phyloP scores from a whole-genome alignment of 2,888 invertebrate species.

The Caenorhabditis doughertyi region DNA sequence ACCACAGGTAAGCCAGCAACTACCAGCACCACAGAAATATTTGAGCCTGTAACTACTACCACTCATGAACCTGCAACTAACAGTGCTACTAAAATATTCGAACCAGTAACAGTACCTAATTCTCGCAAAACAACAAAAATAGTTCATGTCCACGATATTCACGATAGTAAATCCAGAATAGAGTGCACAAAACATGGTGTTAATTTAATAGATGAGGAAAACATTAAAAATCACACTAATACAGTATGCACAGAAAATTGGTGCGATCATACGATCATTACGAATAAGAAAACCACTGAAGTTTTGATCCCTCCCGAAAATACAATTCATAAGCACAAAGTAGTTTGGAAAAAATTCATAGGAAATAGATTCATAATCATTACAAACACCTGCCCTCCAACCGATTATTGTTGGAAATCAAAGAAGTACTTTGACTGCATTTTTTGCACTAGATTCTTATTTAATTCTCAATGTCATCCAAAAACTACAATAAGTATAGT shows the following conservation, averaged over 20 bases:
- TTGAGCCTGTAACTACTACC: not conserved
- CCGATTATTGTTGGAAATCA: not conserved
- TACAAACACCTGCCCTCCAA: not conserved
- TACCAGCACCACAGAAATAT: not conserved
- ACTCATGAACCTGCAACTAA: not conserved
- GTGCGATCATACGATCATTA: not conserved
- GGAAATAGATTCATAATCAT: not conserved
- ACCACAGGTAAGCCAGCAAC: no score
- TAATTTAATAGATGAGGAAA: conserved; percentile 8
- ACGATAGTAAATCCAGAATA: conserved; percentile 1
- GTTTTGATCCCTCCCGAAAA: not conserved
- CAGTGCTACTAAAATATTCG: not conserved
- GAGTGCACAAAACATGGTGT: not conserved
- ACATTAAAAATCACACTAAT: not conserved
- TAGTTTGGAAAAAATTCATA: conserved; percentile 12
- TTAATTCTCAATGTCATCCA: not conserved
- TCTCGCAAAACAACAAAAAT: no score
- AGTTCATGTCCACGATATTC: not conserved
- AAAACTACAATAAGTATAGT: not conserved
- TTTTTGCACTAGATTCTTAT: not conserved
- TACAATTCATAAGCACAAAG: conserved; percentile 4
- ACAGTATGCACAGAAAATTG: conserved; percentile 17
- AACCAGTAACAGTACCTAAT: no score
- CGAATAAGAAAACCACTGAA: not conserved
- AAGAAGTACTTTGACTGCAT: not conserved